Percentiles rank a stretch among this genome's conserved stretches.
phyloP scores from a whole-genome alignment of 2,888 invertebrate species.

The Papilio demoleus region DNA sequence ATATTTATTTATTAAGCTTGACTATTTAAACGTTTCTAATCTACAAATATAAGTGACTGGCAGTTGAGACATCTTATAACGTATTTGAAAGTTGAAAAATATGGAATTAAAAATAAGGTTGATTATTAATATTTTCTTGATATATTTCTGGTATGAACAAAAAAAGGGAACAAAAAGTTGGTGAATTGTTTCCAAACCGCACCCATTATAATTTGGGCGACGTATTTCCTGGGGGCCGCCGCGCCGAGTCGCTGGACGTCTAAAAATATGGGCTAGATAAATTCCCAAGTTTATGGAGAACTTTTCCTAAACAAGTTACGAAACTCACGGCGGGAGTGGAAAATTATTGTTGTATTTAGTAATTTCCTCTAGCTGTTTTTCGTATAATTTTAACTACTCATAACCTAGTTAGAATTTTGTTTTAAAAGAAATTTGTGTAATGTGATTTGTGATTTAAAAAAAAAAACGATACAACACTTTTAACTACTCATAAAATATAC shows the following conservation, averaged over 20 bases:
- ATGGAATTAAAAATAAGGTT: neutral
- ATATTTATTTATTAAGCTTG: neutral
- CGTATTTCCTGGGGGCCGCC: slow-evolving; percentile 60
- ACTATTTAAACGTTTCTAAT: neutral
- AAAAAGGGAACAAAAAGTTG: slow-evolving; percentile 65
- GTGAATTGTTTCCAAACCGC: slow-evolving; percentile 66
- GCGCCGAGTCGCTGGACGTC: slow-evolving; percentile 51
- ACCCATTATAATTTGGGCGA: slow-evolving; percentile 68
- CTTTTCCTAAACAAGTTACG: slow-evolving; percentile 60
- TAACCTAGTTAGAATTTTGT: neutral
- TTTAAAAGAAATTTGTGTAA: too few species aligned
- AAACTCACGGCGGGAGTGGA: slow-evolving; percentile 62
- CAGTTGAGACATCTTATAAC: neutral
- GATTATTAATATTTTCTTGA: slow-evolving; percentile 47
- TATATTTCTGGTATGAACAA: slow-evolving; percentile 60
- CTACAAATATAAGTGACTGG: slow-evolving; percentile 45
- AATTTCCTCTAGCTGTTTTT: slow-evolving; percentile 6
- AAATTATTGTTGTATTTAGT: slow-evolving; percentile 62
- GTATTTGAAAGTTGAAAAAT: neutral
- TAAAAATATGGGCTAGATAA: slow-evolving; percentile 69
- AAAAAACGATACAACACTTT: neutral
- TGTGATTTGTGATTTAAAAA: too few species aligned
- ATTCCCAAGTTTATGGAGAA: slow-evolving; percentile 62
- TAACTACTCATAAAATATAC: neutral
- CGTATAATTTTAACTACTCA: neutral